Conservation (phyloP, 1,140 invertebrate genomes). For the Ceratosolen solmsi region DNA sequence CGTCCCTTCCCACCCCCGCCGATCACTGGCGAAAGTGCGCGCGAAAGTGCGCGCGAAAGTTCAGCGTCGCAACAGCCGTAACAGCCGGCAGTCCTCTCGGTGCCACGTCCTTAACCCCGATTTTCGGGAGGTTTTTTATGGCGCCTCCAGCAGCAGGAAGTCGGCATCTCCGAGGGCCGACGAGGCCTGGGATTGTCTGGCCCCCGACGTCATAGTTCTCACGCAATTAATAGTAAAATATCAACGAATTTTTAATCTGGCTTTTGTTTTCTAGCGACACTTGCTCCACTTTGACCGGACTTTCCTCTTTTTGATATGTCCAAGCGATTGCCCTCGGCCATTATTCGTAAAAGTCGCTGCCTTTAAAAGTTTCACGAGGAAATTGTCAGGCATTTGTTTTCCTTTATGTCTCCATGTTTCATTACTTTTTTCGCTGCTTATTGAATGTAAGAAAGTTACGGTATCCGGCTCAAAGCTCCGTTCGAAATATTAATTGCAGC, state of each 20-base stretch:
- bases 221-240: background rate
- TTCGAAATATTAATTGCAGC: background rate
- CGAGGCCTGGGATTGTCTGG: background rate
- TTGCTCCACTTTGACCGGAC: background rate
- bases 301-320: background rate
- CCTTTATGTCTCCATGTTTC: background rate
- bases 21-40: background rate
- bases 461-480: too few species aligned
- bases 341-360: background rate
- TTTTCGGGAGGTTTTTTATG: slow-evolving; percentile 9
- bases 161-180: background rate
- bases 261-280: slow-evolving; percentile 1
- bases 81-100: background rate
- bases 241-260: background rate
- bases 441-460: background rate
- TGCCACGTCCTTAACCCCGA: slow-evolving; percentile 27
- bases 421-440: background rate
- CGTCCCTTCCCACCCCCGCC: background rate
- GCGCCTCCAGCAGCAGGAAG: background rate
- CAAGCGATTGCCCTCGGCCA: background rate
- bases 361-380: background rate
- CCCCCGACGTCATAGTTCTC: too few species aligned
- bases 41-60: too few species aligned
- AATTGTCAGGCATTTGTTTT: background rate
- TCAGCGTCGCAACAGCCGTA: background rate